A percentile compares a stretch with the other conserved stretches of the same genome.
phyloP scores from a whole-genome alignment of 2,888 invertebrate species.

The Marasmarcha lunaedactyla region DNA sequence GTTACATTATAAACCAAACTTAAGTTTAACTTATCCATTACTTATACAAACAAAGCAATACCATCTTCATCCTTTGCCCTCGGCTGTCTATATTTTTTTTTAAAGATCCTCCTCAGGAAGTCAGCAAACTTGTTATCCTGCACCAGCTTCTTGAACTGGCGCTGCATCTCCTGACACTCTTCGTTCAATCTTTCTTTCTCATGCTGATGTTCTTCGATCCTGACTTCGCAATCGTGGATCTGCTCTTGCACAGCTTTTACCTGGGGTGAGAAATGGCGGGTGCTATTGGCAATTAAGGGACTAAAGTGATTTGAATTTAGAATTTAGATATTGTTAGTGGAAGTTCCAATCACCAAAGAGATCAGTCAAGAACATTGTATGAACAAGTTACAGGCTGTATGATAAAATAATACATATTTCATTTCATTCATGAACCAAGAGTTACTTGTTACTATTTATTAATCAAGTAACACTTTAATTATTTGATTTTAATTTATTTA shows the following conservation, averaged over 20 bases:
- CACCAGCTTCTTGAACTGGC: conserved; percentile 69
- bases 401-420: too few relatives aligned
- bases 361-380: too few relatives aligned
- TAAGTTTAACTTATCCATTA: too few relatives aligned
- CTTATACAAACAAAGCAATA: too few relatives aligned
- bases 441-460: too few relatives aligned
- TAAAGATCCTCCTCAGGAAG: conserved; percentile 84
- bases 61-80: conserved; percentile 66
- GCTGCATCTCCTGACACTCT: conserved; percentile 43
- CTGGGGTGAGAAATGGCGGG: conserved; percentile 21
- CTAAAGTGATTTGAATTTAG: background rate
- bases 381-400: too few relatives aligned
- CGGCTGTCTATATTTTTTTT: conserved; percentile 82
- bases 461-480: too few relatives aligned
- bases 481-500: too few relatives aligned
- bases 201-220: conserved; percentile 57
- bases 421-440: too few relatives aligned
- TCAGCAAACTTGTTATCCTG: conserved; percentile 82
- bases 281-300: background rate
- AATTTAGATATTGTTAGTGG: too few relatives aligned
- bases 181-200: conserved; percentile 35
- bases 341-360: too few relatives aligned
- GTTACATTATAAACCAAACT: too few relatives aligned
- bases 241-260: conserved; percentile 65
- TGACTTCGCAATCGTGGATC: conserved; percentile 54